Base-by-base conservation (phyloP, 1,140 invertebrate species). In the Aleiodes sp. region DNA sequence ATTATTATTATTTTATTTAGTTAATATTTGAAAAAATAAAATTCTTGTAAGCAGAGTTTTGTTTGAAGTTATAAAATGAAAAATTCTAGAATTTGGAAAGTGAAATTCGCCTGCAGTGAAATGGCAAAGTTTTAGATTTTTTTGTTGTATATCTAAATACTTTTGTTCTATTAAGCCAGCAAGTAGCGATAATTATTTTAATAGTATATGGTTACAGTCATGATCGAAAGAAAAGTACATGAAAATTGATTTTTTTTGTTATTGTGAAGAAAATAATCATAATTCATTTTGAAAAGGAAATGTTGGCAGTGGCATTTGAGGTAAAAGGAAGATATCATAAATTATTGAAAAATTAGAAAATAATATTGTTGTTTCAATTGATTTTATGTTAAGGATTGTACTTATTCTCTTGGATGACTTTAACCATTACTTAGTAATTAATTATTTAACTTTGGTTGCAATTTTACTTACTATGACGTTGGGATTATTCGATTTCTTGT, bases 381-480 rank as follows among this genome's bases (percentile, higher is more conserved):
- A 70, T 64, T 35, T 35, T 35, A 6, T 35, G 31, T 35, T 35
- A 10, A 35, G 31, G 10, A 4, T 35, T 35, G 21, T 24, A 12
- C 29, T n/a, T 14, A n/a, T 37, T 66, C 7, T 4, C 21, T 8
- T 28, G 26, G 41, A 31, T 21, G 43, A 66, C 28, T 66, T 24
- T 66, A 3, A 37, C 29, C 65, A 66, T 66, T 57, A 39, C 46
- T 59, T 26, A 35, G 16, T 19, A 28, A 35, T 68, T 61, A 19
- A 26, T 1, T 4, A 33, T 46, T 14, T 69, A 57, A 67, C 56
- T 69, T 70, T 70, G 60, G 77, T 75, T 76, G 73, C 74, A 7
- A 73, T 68, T 73, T 78, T 68, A 65, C 52, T 67, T 66, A 66
- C 63, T 65, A 52, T n/a, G 19, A 52, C 33, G 43, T 59, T 37